A percentile compares a stretch with the other conserved stretches of the same genome.
phyloP scores from a whole-genome alignment of 2,797 vertebrate species.

The Chrosomus eos region DNA sequence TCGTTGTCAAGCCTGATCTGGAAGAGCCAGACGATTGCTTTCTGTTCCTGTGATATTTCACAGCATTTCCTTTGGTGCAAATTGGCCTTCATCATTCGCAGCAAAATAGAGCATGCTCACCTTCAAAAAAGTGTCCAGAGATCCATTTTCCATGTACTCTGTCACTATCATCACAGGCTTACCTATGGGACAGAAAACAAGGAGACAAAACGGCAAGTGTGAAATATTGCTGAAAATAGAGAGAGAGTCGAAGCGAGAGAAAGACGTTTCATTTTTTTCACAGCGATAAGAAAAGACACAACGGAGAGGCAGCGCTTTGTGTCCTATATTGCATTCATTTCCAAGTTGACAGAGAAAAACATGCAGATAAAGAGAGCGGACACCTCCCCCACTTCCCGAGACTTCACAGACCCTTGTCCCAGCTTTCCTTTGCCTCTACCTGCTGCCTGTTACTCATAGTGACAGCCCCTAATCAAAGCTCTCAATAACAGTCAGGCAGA shows the following conservation, averaged over 20 bases:
- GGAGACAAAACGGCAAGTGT: not conserved
- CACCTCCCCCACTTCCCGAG: slow-evolving; percentile 1
- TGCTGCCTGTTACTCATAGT: slow-evolving; percentile 67
- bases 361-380: slow-evolving; percentile 12
- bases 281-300: slow-evolving; percentile 29
- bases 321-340: slow-evolving; percentile 58
- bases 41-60: slow-evolving; percentile 48
- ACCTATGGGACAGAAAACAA: slow-evolving; percentile 53
- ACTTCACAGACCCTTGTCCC: slow-evolving; percentile 29
- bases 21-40: slow-evolving; percentile 4
- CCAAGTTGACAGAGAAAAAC: slow-evolving; percentile 47
- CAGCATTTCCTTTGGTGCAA: slow-evolving; percentile 39
- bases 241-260: not conserved
- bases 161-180: slow-evolving; percentile 70
- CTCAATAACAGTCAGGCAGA: slow-evolving; percentile 69
- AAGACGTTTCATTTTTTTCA: slow-evolving; percentile 36
- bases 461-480: slow-evolving; percentile 68
- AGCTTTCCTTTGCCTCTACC: slow-evolving; percentile 50
- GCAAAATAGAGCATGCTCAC: slow-evolving; percentile 53
- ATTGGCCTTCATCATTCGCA: slow-evolving; percentile 11
- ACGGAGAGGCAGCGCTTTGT: slow-evolving; percentile 33
- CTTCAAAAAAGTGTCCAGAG: slow-evolving; percentile 65
- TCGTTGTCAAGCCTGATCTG: not conserved
- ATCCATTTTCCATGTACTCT: slow-evolving; percentile 69
- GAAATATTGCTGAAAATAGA: not conserved